phyloP scores from a whole-genome alignment of 2,888 invertebrate species.

The Trisateles emortualis region DNA sequence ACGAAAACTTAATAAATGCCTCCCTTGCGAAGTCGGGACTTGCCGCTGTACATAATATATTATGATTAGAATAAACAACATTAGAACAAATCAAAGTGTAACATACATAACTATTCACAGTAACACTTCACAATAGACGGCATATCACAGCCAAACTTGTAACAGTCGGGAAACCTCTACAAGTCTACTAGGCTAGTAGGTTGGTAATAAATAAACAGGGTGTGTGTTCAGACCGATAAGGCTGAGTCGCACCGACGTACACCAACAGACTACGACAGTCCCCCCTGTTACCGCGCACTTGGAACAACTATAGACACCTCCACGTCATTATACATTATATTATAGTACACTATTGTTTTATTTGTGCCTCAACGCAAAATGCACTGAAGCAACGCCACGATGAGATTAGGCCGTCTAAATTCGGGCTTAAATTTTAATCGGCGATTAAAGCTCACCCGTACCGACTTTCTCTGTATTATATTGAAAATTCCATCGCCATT shows the following conservation, averaged over 20 bases:
- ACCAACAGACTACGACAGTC: conserved; percentile 45
- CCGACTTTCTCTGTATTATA: conserved; percentile 66
- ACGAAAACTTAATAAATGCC: too few species aligned
- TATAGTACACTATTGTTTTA: conserved; percentile 70
- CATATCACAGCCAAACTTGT: conserved; percentile 59
- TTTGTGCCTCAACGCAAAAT: conserved; percentile 68
- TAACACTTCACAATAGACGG: conserved; percentile 42
- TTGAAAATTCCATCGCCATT: conserved; percentile 71
- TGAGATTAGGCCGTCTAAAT: conserved; percentile 82
- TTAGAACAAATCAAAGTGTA: neutral
- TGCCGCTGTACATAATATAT: too few species aligned
- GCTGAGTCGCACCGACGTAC: conserved; percentile 59
- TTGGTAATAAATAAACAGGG: conserved; percentile 82
- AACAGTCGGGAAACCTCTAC: conserved; percentile 50
- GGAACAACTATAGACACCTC: conserved; percentile 59
- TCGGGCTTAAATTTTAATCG: conserved; percentile 82
- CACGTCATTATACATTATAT: conserved; percentile 68
- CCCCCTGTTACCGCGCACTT: conserved; percentile 48
- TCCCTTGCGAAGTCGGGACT: too few species aligned
- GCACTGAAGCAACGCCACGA: conserved; percentile 72
- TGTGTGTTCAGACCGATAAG: conserved; percentile 82
- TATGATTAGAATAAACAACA: neutral
- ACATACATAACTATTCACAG: conserved; percentile 29
- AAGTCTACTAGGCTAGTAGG: conserved; percentile 65
- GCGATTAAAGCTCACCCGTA: conserved; percentile 67